Base-by-base conservation (phyloP, 2,888 invertebrate species). In the Linyphia triangularis region DNA sequence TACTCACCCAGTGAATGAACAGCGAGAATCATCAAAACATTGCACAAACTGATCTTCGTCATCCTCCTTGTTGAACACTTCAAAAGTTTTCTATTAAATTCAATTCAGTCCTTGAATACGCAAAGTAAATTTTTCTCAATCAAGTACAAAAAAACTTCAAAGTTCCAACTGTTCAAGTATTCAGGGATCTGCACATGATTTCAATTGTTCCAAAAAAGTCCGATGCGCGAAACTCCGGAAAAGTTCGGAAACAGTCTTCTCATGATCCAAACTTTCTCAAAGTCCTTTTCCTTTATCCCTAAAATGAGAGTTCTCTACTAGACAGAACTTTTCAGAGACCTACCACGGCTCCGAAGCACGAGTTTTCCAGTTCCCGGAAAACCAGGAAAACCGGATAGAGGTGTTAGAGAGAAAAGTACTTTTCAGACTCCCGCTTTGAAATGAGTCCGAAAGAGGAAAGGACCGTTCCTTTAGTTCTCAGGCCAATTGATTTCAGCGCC, bases 401-500 rank as follows among this genome's bases (percentile, higher is more conserved):
- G 51, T 9, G 13, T 16, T 5, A 70, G 70, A 26, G 13, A 26
- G 16, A 22, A 59, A 59, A 57, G 40, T 33, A 30, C 65, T 57
- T 67, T 79, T 65, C 51, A 19, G 51, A n/a, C 30, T 33, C 85
- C 37, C 72, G 70, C 40, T 51, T 61, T 43, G 13, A 73, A 79
- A 73, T 86, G 85, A 78, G 57, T 24, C 57, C 40, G 24, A 26
- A 22, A 51, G 37, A 40, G 43, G 69, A 40, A 57, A 37, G 82
- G 65, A 67, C 9, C 57, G 40, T 40, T 61, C 67, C 40, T 88
- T 67, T 88, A 88, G 75, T 81, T 81, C 75, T 13, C 67, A 37
- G 75, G 57, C 59, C 69, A 81, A 88, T 81, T 81, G 86, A 88
- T 88, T 75, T 59, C 69, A 88, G 86, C 86, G 86, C 86, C 86